Base-by-base conservation (phyloP, 2,888 invertebrate genomes). In the Drosophila subsilvestris region DNA sequence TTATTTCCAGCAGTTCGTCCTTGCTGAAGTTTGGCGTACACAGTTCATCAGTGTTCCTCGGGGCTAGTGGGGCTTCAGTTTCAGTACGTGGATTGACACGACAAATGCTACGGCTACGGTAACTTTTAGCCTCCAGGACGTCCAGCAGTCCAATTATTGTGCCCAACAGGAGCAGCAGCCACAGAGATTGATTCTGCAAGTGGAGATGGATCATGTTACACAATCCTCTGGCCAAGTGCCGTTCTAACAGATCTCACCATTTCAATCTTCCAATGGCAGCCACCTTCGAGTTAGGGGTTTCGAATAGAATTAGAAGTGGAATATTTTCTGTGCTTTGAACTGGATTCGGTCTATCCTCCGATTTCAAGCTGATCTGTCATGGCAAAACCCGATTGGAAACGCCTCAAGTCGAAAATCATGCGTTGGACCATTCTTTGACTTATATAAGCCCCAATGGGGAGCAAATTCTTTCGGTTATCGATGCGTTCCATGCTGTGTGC, bases 1-100 rank as follows among this genome's bases (percentile, higher is more conserved):
- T 22, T 1, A 25, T 0, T 3, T 76, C 42, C 8, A 59, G 10
- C 1, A 76, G 1, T 3, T 74, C 68, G 1, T 61, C 20, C 10
- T 49, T 74, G 42, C 18, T 22, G 3, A 59, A 14, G 3, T 2
- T 1, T 0, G 54, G 55, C 1, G 4, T 2, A 7, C 72, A 70
- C 47, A 58, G 20, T 22, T 37, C 49, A 9, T 10, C 8, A 9
- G 8, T 20, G 22, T 27, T 8, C 27, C 1, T 27, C 8, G 27
- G 25, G 1, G 25, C 25, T 6, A 25, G 6, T 4, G 25, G 5
- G 25, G 25, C 25, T 25, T 6, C n/a, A n/a, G n/a, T n/a, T n/a
- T n/a, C n/a, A n/a, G n/a, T n/a, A n/a, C n/a, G n/a, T n/a, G n/a
- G n/a, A n/a, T n/a, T n/a, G n/a, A n/a, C n/a, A n/a, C n/a, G n/a